A percentile compares a stretch with the other conserved stretches of the same genome.
Evolutionary conservation across 2,113 vertebrate species (phyloP).

Genomic region (Paramisgurnus dabryanus): DNA sequence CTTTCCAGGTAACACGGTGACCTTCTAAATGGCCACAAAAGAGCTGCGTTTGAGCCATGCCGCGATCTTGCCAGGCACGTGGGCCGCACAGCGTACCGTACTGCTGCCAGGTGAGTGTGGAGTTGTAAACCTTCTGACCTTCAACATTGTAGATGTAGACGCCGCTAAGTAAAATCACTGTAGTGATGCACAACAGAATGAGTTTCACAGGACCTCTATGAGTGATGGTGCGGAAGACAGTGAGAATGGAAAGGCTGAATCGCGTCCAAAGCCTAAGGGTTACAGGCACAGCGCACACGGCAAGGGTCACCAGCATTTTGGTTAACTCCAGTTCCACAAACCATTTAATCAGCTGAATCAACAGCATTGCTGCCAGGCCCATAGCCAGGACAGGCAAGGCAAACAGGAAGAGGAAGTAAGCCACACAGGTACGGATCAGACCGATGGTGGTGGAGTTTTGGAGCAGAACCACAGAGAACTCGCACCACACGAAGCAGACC

Average conservation of each 20-base stretch:
- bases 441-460: constrained; percentile 84
- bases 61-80: constrained; percentile 86
- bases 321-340: constrained; percentile 86
- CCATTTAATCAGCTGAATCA: constrained; percentile 88
- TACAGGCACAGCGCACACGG: constrained; percentile 82
- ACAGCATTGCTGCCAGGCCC: constrained; percentile 79
- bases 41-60: constrained; percentile 92
- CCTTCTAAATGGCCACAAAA: constrained; percentile 93
- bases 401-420: constrained; percentile 94
- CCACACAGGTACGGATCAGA: constrained; percentile 89
- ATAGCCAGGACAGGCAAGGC: constrained; percentile 85
- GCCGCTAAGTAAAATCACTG: constrained; percentile 88
- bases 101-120: constrained; percentile 88
- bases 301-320: constrained; percentile 85
- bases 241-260: constrained; percentile 80
- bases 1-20: constrained; percentile 91
- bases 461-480: constrained; percentile 87
- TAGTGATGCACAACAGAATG: constrained; percentile 89
- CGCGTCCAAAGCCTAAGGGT: constrained; percentile 85
- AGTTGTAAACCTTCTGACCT: constrained; percentile 95
- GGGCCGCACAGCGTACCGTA: constrained; percentile 87
- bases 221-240: constrained; percentile 79
- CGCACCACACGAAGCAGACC: constrained; percentile 98
- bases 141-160: constrained; percentile 90
- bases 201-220: constrained; percentile 89